Evolutionary conservation across 2,113 vertebrate species (phyloP).

Genomic region (Pitta sordida): DNA sequence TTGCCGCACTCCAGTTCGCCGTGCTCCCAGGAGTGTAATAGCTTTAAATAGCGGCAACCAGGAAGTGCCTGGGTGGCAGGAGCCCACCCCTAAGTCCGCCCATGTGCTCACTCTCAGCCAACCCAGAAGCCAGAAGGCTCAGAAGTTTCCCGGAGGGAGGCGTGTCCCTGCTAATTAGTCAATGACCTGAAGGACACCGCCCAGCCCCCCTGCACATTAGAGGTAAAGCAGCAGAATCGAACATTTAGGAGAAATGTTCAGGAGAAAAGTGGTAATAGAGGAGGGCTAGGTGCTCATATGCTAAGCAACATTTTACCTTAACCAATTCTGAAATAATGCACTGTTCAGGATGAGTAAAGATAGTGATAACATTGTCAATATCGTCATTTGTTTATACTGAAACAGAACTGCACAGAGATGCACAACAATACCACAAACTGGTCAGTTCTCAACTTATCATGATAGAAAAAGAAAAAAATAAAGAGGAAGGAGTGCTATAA

Average conservation of each 20-base stretch:
- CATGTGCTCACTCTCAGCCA: no score
- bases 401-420: not conserved
- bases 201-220: no score
- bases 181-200: no score
- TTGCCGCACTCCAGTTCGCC: no score
- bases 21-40: no score
- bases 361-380: not conserved
- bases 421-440: not conserved
- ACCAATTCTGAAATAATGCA: not conserved
- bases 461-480: not conserved
- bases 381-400: not conserved
- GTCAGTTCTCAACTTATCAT: not conserved
- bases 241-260: not conserved
- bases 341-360: not conserved
- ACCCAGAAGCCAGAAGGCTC: no score
- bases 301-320: not conserved
- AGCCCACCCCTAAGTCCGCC: no score
- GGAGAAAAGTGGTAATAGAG: not conserved
- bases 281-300: not conserved
- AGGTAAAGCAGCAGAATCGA: not conserved
- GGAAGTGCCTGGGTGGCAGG: no score
- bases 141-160: no score
- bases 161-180: no score
- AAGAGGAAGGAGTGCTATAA: not conserved
- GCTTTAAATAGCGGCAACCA: no score